Base-by-base conservation (phyloP, 1,140 invertebrate species). In the Bombyx mandarina region DNA sequence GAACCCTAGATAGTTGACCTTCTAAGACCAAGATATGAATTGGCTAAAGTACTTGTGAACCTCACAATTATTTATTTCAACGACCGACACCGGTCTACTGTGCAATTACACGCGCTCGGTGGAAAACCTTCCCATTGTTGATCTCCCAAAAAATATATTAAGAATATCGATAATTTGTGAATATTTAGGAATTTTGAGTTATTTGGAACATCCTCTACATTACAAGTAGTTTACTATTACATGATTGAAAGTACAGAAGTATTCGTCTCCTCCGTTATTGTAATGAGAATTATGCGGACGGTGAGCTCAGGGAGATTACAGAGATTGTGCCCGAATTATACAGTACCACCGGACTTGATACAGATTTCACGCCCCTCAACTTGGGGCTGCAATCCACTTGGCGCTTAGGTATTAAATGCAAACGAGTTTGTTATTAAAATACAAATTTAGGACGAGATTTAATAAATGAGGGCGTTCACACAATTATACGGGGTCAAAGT, bases 201-300 rank as follows among this genome's bases (percentile, higher is more conserved):
- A 35, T 35, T 35, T 35, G 26, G 26, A 35, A 1, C 26, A 5
- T 35, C 26, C 26, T 5, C 4, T 35, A 35, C 4, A 35, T 35
- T 35, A 35, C 26, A 35, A 35, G 26, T 35, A 5, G 26, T 5
- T 35, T 35, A 2, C 26, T 50, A 56, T 56, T 60, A 69, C 61
- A 47, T 75, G 77, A 77, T 79, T 79, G 74, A 79, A 75, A 77
- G 64, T 71, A 77, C 69, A 71, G 60, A 71, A 66, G 53, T 45
- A 46, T 56, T 43, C 42, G 52, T 64, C 67, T 57, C 63, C 59
- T 44, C 52, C 65, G 68, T 68, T 69, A 75, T 57, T 57, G 61
- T 72, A 72, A 72, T 75, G 67, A 71, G 60, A 50, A 48, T 45
- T 35, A 35, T 35, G 26, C 2, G 52, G 56, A 65, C 63, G 56